Percentiles rank a stretch among this genome's conserved stretches.
Evolutionary conservation across 2,113 vertebrate species (phyloP).

Genomic region (Peromyscus leucopus): DNA sequence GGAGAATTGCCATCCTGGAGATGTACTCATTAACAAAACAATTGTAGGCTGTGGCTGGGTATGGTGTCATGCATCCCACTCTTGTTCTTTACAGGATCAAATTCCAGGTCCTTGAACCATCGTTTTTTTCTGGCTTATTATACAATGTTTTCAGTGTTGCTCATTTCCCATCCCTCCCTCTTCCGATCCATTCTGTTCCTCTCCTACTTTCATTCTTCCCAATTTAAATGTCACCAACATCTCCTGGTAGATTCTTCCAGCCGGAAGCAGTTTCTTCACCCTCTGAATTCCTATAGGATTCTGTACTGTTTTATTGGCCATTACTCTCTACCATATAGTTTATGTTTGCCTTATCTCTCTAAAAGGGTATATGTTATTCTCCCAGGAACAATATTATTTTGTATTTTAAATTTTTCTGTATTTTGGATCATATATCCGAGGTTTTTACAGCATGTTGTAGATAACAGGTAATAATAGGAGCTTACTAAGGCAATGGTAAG

Average conservation of each 20-base stretch:
- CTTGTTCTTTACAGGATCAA: neutral
- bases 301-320: neutral
- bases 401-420: neutral
- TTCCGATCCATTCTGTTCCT: neutral
- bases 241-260: conserved; percentile 22
- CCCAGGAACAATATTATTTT: neutral
- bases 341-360: neutral
- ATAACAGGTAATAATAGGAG: neutral
- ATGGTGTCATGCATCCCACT: neutral
- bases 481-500: neutral
- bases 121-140: neutral
- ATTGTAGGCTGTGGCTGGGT: neutral
- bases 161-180: neutral
- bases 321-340: neutral
- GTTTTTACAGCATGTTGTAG: neutral
- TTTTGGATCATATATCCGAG: neutral
- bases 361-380: neutral
- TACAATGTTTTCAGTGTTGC: neutral
- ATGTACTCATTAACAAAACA: neutral
- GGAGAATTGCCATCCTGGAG: neutral
- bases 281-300: neutral
- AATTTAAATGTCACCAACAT: neutral
- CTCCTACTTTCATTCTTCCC: neutral
- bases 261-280: neutral
- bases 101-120: neutral